Evolutionary conservation across 2,888 invertebrate species (phyloP).

Genomic region (Brachyopa scutellaris): DNA sequence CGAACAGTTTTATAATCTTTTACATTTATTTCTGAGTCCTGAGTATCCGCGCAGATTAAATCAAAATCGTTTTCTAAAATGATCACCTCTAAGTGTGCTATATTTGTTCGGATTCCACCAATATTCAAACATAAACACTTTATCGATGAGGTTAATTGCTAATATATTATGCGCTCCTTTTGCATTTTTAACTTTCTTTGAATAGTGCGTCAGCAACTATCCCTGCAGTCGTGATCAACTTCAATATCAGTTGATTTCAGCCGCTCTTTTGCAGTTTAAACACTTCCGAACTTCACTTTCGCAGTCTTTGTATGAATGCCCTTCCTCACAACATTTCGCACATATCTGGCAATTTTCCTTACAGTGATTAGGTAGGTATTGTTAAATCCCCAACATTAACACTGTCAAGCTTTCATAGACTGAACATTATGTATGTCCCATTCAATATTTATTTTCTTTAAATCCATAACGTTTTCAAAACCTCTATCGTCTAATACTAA

Average conservation of each 20-base stretch:
- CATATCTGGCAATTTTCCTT: too few relatives aligned
- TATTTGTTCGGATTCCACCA: not conserved
- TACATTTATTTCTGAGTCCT: not conserved
- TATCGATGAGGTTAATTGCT: too few relatives aligned
- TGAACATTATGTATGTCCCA: too few relatives aligned
- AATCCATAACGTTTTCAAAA: too few relatives aligned
- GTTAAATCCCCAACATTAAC: too few relatives aligned
- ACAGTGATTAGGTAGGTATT: too few relatives aligned
- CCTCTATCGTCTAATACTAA: too few relatives aligned
- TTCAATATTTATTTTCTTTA: too few relatives aligned
- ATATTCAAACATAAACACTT: not conserved
- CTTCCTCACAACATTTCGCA: not conserved
- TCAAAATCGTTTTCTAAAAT: not conserved
- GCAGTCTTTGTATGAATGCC: not conserved
- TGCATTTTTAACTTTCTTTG: not conserved
- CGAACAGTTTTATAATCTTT: too few relatives aligned
- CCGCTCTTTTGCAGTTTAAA: not conserved
- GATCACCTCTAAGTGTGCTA: not conserved
- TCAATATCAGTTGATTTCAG: not conserved
- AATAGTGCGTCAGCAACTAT: not conserved
- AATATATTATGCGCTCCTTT: not conserved
- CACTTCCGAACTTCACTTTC: not conserved
- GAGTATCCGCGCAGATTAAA: not conserved
- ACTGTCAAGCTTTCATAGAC: too few relatives aligned
- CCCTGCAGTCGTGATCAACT: not conserved